Base-by-base conservation (phyloP, 2,888 invertebrate genomes). In the Athalia rosae region DNA sequence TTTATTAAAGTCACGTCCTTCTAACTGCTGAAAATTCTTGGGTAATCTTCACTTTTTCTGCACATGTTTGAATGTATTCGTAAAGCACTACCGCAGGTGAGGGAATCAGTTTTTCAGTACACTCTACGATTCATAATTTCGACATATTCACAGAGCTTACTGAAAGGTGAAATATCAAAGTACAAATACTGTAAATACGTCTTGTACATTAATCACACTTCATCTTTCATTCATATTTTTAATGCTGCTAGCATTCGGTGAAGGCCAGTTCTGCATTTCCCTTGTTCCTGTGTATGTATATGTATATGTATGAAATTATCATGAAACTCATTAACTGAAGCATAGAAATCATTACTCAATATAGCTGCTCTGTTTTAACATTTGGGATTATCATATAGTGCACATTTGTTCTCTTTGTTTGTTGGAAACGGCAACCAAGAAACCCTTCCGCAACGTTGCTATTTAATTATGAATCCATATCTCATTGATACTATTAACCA, bases 401-500 rank as follows among this genome's bases (percentile, higher is more conserved):
- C 41, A 61, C 62, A 1, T 15, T 6, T 28, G 50, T 28, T 11
- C 5, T 67, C 6, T 67, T 3, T 53, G 5, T 53, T 15, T 41
- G 11, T 11, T 28, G 48, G 9, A 13, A 41, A 53, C 74, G 73
- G 64, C 78, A 78, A 67, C 56, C 7, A 73, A 8, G 67, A 64
- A 69, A 47, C 53, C 59, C 59, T 11, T 58, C 41, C n/a, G 66
- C 58, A 61, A 56, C 58, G 48, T 76, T 43, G 43, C n/a, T 62
- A 62, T 47, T 59, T n/a, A 62, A 63, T 61, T n/a, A 63, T 58
- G 13, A 47, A 13, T 58, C 15, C 64, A 67, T 77, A 63, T 9
- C 11, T 28, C 4, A 64, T 71, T 61, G 43, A 59, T 8, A 64
- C 76, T 77, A 78, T 67, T 69, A 56, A 28, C 28, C 43, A 4